A percentile compares a stretch with the other conserved stretches of the same genome.
These are phyloP conservation scores for Centruroides sculpturatus DNA, from an alignment of 1,140 invertebrate genomes.

Conservation along the genomic window DNA sequence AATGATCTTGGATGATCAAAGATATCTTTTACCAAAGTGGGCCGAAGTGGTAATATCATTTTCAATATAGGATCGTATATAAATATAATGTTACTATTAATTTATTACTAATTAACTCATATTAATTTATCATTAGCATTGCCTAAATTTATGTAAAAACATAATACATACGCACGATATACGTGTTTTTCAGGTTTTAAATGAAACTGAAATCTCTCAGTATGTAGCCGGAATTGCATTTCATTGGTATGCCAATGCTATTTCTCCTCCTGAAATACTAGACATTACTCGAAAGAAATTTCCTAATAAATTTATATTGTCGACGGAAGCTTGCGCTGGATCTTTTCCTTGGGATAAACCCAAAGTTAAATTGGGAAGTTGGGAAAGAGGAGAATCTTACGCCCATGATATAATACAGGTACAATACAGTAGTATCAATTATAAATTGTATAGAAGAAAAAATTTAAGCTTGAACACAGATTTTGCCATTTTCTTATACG, in stretches of 20 bases:
- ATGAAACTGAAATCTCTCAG: conserved; percentile 37
- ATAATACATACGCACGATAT: too few relatives aligned
- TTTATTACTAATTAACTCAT: too few relatives aligned
- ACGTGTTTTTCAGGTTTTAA: conserved; percentile 29
- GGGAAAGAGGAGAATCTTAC: conserved; percentile 54
- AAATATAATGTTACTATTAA: too few relatives aligned
- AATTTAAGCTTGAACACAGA: too few relatives aligned
- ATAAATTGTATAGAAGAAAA: too few relatives aligned
- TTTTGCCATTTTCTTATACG: too few relatives aligned
- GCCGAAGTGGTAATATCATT: conserved; percentile 36
- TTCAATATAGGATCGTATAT: too few relatives aligned
- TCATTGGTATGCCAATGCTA: conserved; percentile 57
- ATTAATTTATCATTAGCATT: too few relatives aligned
- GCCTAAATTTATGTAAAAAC: too few relatives aligned
- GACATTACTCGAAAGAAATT: conserved; percentile 37
- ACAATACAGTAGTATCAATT: background rate
- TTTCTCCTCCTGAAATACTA: conserved; percentile 37
- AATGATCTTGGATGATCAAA: conserved; percentile 56
- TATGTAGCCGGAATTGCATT: conserved; percentile 65
- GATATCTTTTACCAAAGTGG: conserved; percentile 45
- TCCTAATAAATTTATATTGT: conserved; percentile 56
- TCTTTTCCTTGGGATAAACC: conserved; percentile 17
- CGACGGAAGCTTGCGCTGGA: conserved; percentile 61
- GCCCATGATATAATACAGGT: conserved; percentile 47
- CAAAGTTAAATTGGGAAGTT: conserved; percentile 40